A percentile compares a stretch with the other conserved stretches of the same genome.
phyloP scores from a whole-genome alignment of 1,140 invertebrate species.

The Aethina tumida region DNA sequence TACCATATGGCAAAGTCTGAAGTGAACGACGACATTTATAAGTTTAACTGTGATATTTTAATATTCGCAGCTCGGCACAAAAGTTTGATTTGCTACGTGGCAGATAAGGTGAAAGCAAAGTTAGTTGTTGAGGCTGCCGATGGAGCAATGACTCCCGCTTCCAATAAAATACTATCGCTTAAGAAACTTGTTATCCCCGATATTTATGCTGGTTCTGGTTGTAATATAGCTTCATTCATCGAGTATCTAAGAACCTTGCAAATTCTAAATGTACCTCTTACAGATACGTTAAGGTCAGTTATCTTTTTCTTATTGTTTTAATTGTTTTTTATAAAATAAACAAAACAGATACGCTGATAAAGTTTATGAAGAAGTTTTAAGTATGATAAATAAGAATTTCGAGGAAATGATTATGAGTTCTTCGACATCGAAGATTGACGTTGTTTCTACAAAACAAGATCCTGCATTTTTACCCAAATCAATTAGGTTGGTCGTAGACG shows the following conservation, averaged over 20 bases:
- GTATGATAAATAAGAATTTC: too few relatives aligned
- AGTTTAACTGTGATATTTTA: constrained; percentile 76
- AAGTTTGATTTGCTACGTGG: constrained; percentile 66
- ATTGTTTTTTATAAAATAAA: too few relatives aligned
- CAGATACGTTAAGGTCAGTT: constrained; percentile 51
- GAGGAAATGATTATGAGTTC: too few relatives aligned
- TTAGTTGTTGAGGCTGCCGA: constrained; percentile 72
- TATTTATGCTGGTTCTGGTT: constrained; percentile 74
- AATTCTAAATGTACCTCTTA: constrained; percentile 1
- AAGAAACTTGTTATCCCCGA: constrained; percentile 76
- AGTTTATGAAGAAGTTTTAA: background rate
- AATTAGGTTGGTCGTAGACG: background rate
- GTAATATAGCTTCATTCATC: constrained; percentile 86
- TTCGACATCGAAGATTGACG: too few relatives aligned
- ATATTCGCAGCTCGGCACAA: constrained; percentile 80
- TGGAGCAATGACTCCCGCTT: constrained; percentile 76
- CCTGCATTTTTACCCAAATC: too few relatives aligned
- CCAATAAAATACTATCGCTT: constrained; percentile 61
- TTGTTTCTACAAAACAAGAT: too few relatives aligned
- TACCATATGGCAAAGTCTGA: constrained; percentile 61
- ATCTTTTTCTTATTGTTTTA: too few relatives aligned
- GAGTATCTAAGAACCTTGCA: constrained; percentile 66
- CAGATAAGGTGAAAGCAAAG: constrained; percentile 48
- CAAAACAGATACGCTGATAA: constrained; percentile 33
- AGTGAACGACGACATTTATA: constrained; percentile 52